These are phyloP conservation scores for Xiphophorus maculatus DNA, from an alignment of 2,113 vertebrate genomes.

Conservation along the genomic window DNA sequence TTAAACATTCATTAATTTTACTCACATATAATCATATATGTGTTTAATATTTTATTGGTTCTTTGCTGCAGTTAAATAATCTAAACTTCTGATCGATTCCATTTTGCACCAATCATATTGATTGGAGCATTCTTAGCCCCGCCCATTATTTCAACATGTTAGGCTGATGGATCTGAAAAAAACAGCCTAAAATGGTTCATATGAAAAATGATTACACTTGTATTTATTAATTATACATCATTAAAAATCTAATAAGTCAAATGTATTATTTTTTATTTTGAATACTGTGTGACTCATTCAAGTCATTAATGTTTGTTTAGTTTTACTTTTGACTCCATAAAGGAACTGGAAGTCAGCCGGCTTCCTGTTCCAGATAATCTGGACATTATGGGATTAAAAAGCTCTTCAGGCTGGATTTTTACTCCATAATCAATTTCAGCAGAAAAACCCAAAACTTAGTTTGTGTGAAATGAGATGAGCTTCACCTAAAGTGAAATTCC, in stretches of 20 bases:
- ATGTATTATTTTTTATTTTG: neutral
- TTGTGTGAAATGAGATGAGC: conserved; percentile 14
- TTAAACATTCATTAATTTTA: too few relatives aligned
- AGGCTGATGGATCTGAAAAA: too few relatives aligned
- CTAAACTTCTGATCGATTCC: too few relatives aligned
- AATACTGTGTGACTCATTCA: neutral
- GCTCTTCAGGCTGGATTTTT: conserved; percentile 1
- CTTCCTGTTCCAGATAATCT: neutral
- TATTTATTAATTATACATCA: neutral
- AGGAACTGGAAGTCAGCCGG: neutral
- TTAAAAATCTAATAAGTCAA: neutral
- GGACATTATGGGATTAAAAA: neutral
- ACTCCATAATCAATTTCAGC: neutral
- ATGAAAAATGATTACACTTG: too few relatives aligned
- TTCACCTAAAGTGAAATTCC: neutral
- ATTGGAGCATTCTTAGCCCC: neutral
- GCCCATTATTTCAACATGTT: neutral
- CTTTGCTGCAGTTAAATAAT: too few relatives aligned
- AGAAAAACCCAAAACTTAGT: conserved; percentile 7
- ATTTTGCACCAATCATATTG: neutral
- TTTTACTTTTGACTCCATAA: neutral
- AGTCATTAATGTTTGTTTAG: neutral
- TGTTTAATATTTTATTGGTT: too few relatives aligned
- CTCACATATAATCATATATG: too few relatives aligned
- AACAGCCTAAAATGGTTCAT: too few relatives aligned